Evolutionary conservation across 2,113 vertebrate genomes (phyloP), one percentile per base, ranked within the genome.

Genomic region (Oreocharis arfaki): DNA sequence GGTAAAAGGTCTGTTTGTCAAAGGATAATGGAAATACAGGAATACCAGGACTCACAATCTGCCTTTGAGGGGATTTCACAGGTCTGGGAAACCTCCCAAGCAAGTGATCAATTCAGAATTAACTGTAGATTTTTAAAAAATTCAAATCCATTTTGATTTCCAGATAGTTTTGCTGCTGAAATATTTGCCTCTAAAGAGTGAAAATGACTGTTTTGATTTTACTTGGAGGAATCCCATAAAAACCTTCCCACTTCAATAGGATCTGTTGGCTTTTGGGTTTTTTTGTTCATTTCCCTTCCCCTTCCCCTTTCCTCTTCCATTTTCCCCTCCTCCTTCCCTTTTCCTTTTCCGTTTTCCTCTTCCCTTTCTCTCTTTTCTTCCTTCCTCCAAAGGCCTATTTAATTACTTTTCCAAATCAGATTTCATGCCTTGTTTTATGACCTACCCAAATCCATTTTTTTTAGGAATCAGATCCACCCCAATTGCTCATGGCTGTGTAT

Each of bases 281-380:
- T 59, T 57, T 42, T 12, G 8, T 50, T 16, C 30, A 7, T 2
- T 21, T 39, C 28, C 19, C 6, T 39, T 41, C 8, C 39, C 13
- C 13, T 26, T 49, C 8, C 44, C 24, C 13, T 2, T 39, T 35
- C 5, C 8, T 11, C 3, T 14, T 39, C 3, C 8, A 22, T 4
- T 1, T 33, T 28, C 9, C 12, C 4, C 1, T 35, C 23, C 5
- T 6, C 7, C 3, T 17, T 28, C 3, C 2, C 10, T 27, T 11
- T 10, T 8, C 8, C 14, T 3, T 32, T 8, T 7, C 15, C 11
- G 9, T 20, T 23, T 24, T 11, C 17, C 27, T 27, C 24, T 44
- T 44, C n/a, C 16, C 16, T 35, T 17, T 5, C 16, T 24, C 26
- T 35, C 10, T 15, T 39, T 52, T 59, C 26, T 42, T 46, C 27